Evolutionary conservation across 2,797 vertebrate genomes (phyloP).

Genomic region (Harpia harpyja): DNA sequence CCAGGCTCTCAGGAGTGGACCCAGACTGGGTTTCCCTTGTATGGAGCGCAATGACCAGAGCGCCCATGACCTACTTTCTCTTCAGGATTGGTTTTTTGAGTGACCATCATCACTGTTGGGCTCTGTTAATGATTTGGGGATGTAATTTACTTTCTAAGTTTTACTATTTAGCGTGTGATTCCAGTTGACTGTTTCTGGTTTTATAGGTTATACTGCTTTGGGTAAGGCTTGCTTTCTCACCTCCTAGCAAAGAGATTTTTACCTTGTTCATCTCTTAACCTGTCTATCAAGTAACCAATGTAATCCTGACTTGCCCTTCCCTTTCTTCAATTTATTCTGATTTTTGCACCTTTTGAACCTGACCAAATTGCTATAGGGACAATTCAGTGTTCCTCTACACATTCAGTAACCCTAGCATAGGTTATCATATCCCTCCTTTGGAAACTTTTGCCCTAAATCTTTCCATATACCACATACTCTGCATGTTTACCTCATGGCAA

Average conservation of each 20-base stretch:
- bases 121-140: background rate
- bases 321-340: background rate
- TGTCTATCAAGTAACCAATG: background rate
- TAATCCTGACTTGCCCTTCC: background rate
- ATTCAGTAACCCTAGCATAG: background rate
- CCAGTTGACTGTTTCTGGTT: background rate
- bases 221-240: background rate
- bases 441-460: background rate
- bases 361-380: background rate
- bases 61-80: background rate
- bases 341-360: background rate
- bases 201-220: background rate
- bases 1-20: background rate
- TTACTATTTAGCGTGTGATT: background rate
- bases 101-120: background rate
- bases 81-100: background rate
- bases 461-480: background rate
- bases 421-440: background rate
- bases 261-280: background rate
- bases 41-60: background rate
- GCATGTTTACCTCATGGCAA: background rate
- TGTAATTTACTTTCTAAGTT: background rate
- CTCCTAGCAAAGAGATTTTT: background rate
- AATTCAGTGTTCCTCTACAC: background rate
- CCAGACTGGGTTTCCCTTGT: background rate